Evolutionary conservation across 2,888 invertebrate genomes (phyloP).

Genomic region (Flexamia atlantica): DNA sequence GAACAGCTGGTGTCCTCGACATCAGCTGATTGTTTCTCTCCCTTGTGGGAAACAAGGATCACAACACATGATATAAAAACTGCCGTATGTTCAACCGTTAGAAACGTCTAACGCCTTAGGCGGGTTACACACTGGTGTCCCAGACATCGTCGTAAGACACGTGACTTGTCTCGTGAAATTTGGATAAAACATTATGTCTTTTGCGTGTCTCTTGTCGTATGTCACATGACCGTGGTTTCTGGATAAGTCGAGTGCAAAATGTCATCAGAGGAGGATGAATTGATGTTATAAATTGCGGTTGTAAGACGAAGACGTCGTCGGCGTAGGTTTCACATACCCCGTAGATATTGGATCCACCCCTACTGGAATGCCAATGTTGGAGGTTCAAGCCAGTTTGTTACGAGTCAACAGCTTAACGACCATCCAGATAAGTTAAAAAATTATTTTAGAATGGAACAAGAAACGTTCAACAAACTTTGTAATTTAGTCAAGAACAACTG

Average conservation of each 20-base stretch:
- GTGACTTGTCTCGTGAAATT: not conserved
- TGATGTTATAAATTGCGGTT: not conserved
- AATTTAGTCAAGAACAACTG: too few relatives aligned
- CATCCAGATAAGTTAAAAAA: not conserved
- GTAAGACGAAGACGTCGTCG: not conserved
- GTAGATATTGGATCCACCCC: not conserved
- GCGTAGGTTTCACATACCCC: not conserved
- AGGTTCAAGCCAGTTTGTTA: slow-evolving; percentile 9
- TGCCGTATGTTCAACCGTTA: too few relatives aligned
- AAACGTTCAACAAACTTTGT: too few relatives aligned
- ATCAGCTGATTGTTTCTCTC: too few relatives aligned
- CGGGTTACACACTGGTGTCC: not conserved
- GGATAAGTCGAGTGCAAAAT: not conserved
- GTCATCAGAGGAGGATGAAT: not conserved
- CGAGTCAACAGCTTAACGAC: not conserved
- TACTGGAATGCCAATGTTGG: slow-evolving; percentile 1
- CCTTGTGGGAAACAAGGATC: too few relatives aligned
- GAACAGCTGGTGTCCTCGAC: too few relatives aligned
- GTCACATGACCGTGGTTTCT: too few relatives aligned
- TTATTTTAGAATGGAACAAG: not conserved
- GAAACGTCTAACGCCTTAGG: too few relatives aligned
- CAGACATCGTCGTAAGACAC: not conserved
- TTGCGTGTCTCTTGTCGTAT: not conserved
- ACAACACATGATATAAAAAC: too few relatives aligned
- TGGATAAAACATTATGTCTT: not conserved